Evolutionary conservation across 2,797 vertebrate genomes (phyloP), one percentile per base, ranked within the genome.

Genomic region (Hirundo rustica): DNA sequence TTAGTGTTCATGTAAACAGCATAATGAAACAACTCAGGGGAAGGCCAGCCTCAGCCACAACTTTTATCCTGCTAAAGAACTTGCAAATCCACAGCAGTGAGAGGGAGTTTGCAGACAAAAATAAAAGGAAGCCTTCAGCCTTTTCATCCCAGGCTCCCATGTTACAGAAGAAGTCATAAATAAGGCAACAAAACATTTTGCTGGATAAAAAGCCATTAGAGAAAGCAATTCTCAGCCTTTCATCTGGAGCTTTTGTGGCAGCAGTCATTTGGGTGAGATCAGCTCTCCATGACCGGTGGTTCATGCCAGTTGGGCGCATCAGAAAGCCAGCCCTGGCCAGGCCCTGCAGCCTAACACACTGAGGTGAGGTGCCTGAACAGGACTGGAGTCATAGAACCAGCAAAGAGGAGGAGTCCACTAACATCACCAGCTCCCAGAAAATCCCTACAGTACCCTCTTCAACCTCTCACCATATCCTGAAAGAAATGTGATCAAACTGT

Each of bases 21-120:
- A 78, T 97, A 97, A 97, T 96, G 96, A 96, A 97, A 96, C 83
- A 87, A 93, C 95, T 92, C 91, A 64, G 79, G 91, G 94, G 79
- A 97, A 97, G 95, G 94, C 81, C 92, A 94, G 90, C 17, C 67
- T 96, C 89, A 82, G 96, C 78, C 78, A 74, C 93, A 97, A 94
- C 95, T 96, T 95, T 86, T 91, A 85, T 91, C 94, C 92, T 1
- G 3, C 89, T 95, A 73, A 95, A 89, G 87, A 96, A 87, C 73
- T 93, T 61, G 85, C 85, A 94, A 93, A 90, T 74, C 92, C 11
- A 0, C 2, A 10, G 61, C 84, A 79, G 38, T 7, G 32, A 93
- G 82, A 89, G 26, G 45, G 30, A 92, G 53, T 29, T 15, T 64
- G 68, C 48, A 89, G 48, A 45, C 30, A 61, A 85, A 80, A 96